A percentile compares a stretch with the other conserved stretches of the same genome.
phyloP scores from a whole-genome alignment of 2,113 vertebrate species.

The Hiodon alosoides region DNA sequence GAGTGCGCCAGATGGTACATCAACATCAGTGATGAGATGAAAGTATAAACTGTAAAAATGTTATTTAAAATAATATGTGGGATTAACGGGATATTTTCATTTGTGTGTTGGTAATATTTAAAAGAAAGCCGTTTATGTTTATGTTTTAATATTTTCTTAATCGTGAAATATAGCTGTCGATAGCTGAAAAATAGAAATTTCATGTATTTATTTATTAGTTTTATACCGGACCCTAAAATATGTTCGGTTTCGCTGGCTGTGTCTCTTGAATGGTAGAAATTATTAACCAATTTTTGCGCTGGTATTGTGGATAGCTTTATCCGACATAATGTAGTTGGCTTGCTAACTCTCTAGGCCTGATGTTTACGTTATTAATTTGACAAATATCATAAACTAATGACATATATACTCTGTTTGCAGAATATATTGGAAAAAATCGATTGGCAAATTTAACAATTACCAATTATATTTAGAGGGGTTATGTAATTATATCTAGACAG shows the following conservation, averaged over 20 bases:
- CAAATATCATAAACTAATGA: too few species aligned
- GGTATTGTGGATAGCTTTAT: neutral
- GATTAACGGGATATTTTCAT: too few species aligned
- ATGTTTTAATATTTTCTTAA: too few species aligned
- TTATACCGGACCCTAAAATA: too few species aligned
- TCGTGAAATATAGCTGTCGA: too few species aligned
- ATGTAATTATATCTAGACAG: conserved; percentile 2
- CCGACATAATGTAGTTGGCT: neutral
- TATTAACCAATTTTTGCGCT: neutral
- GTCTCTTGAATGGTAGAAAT: neutral
- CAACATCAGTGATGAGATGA: conserved; percentile 22
- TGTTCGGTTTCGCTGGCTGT: neutral
- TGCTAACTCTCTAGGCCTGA: neutral
- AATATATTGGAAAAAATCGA: neutral
- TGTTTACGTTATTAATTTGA: neutral
- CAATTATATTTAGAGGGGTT: conserved; percentile 8
- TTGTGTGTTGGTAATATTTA: too few species aligned
- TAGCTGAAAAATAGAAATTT: too few species aligned
- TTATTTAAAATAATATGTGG: neutral
- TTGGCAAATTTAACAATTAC: neutral
- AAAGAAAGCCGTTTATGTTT: too few species aligned
- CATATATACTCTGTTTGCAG: neutral
- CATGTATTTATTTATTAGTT: too few species aligned
- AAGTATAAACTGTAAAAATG: neutral
- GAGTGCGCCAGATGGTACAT: conserved; percentile 19